Evolutionary conservation across 2,888 invertebrate species (phyloP).

Genomic region (Plagodis dolabraria): DNA sequence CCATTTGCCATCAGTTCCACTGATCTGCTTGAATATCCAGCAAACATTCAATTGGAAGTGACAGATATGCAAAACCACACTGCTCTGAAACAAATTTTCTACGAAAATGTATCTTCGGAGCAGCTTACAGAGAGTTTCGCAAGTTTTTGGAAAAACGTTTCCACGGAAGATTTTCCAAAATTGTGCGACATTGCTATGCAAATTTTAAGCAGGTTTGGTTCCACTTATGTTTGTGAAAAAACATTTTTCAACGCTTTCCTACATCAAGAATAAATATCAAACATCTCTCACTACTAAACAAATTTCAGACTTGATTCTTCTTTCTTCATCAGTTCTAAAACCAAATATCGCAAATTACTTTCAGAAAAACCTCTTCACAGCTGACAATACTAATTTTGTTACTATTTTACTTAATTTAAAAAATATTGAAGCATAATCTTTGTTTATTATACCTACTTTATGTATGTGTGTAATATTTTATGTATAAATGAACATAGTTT

Average conservation of each 20-base stretch:
- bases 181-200: too few species aligned
- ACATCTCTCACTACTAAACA: too few species aligned
- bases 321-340: too few species aligned
- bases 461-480: background rate
- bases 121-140: background rate
- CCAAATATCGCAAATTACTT: background rate
- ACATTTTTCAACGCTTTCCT: too few species aligned
- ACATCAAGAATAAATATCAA: too few species aligned
- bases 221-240: too few species aligned
- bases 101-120: background rate
- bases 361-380: background rate
- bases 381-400: background rate
- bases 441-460: background rate
- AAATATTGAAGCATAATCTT: too few species aligned
- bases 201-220: too few species aligned
- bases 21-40: background rate
- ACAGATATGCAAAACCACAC: background rate
- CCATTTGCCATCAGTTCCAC: background rate
- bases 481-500: background rate
- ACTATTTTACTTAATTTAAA: too few species aligned
- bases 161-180: background rate
- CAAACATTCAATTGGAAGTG: background rate
- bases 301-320: too few species aligned
- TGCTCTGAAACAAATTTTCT: too few species aligned
- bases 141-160: background rate